Evolutionary conservation across 2,797 vertebrate genomes (phyloP), one percentile per base, ranked within the genome.

Genomic region (Anniella stebbinsi): DNA sequence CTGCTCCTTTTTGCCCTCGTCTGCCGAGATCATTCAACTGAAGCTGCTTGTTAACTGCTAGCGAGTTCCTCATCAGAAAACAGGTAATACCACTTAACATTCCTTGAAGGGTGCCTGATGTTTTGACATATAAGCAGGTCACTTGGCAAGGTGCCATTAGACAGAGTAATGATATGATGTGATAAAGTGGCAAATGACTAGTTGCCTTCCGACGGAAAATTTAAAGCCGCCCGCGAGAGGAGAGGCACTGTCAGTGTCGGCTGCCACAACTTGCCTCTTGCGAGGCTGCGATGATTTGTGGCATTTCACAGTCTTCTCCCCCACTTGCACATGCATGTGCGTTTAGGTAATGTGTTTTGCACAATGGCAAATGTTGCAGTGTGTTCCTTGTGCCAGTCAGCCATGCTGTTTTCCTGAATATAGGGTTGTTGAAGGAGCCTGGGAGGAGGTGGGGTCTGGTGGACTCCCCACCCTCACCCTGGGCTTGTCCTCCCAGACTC

Each of bases 101-200:
- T 88, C 89, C 89, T 81, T 91, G 76, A 90, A 92, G 90, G 41
- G 67, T 82, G 51, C 11, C 10, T 90, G 66, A 60, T 90, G 57
- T 88, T 93, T 93, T 92, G 87, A 82, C 73, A 70, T n/a, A 0
- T 72, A 72, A 87, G 51, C 28, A 83, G 48, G 10, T 88, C 88
- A 86, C 7, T 54, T 89, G 77, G n/a, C 70, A 60, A 88, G 51
- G 76, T 84, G 91, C 88, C 51, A 1, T 86, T 54, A 70, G 77
- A 48, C 21, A 51, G 4, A 30, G 8, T 88, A 89, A 91, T 85
- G 83, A 67, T n/a, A n/a, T 11, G 1, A 15, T 83, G 73, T 36
- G 36, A 90, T 91, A 77, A 30, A 91, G 84, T 36, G 88, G 54
- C 54, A 92, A 88, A 85, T 76, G 10, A 0, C 78, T 38, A 0